Base-by-base conservation (phyloP, 2,888 invertebrate species). In the Agrotis ipsilon region DNA sequence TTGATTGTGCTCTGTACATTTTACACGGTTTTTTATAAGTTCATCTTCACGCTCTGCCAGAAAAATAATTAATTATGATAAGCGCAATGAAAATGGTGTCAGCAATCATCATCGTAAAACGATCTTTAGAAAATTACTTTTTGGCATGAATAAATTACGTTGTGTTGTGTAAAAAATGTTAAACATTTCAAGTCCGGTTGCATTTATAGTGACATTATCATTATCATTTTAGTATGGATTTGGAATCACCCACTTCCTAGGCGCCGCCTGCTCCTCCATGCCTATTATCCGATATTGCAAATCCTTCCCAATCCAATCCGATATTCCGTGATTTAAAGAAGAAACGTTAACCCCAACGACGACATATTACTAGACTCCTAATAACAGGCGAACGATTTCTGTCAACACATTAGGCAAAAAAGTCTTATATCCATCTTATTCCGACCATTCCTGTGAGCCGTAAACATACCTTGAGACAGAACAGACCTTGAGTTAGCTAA, bases 1-100 rank as follows among this genome's bases (percentile, higher is more conserved):
- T 79, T 96, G 95, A 79, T 96, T 96, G 75, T 96, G 94, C 76
- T 96, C 96, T 1, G 94, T 94, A 67, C 96, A 96, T 82, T 94
- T 96, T 0, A 84, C 78, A 1, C 96, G 92, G 80, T 96, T 94
- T 79, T 91, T 95, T 63, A 94, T 93, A 1, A 96, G 89, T 71
- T 96, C 96, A 39, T 96, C 96, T 75, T 96, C 95, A 13, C 95
- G 91, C 77, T 96, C 96, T 96, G 82, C 43, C 72, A 73, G 71
- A 75, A 66, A 72, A 7, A 49, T 60, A 77, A 52, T 64, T 39
- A 1, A 61, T 64, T 51, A 27, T 54, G 63, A 2, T 70, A 64
- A 18, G 74, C 63, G 2, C 45, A 52, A 71, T 80, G 27, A 69
- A 62, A 68, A 45, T 27, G 21, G 43, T 71, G 79, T 49, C 68